phyloP scores from a whole-genome alignment of 2,888 invertebrate species.

The Chymomyza amoena region DNA sequence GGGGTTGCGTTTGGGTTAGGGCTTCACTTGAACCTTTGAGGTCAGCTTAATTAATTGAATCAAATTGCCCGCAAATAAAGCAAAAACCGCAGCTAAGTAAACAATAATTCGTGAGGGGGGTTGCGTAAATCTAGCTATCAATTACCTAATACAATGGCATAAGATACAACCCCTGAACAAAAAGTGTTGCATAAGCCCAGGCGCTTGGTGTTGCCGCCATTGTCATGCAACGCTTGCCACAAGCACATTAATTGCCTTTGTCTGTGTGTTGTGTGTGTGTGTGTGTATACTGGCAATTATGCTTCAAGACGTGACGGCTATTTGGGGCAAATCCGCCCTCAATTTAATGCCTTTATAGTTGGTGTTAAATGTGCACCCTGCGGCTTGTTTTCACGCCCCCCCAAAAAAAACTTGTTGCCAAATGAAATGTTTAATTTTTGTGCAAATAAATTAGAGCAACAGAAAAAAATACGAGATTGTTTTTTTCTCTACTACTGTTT shows the following conservation, averaged over 20 bases:
- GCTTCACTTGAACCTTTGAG: not conserved
- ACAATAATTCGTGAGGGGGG: not conserved
- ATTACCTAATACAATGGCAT: not conserved
- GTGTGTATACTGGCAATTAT: not conserved
- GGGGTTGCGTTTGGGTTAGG: not conserved
- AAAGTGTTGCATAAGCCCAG: not conserved
- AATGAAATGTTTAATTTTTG: slow-evolving; percentile 39
- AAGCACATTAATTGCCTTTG: not conserved
- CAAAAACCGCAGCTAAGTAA: slow-evolving; percentile 10
- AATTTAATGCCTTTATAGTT: slow-evolving; percentile 29
- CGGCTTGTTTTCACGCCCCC: slow-evolving; percentile 52
- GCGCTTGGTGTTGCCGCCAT: not conserved
- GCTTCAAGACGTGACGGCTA: not conserved
- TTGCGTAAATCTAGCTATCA: not conserved
- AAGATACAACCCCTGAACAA: not conserved
- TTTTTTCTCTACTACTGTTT: not conserved
- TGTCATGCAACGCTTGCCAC: slow-evolving; percentile 17
- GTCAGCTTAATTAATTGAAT: slow-evolving; percentile 2
- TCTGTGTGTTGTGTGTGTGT: not conserved
- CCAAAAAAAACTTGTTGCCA: slow-evolving; percentile 14
- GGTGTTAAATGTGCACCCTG: slow-evolving; percentile 56
- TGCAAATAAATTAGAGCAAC: slow-evolving; percentile 34
- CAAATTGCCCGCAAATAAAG: slow-evolving; percentile 22
- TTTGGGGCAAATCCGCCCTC: not conserved
- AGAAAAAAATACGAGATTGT: slow-evolving; percentile 36